These are phyloP conservation scores for Drosophila mojavensis DNA, from an alignment of 1,140 invertebrate species.

Conservation along the genomic window DNA sequence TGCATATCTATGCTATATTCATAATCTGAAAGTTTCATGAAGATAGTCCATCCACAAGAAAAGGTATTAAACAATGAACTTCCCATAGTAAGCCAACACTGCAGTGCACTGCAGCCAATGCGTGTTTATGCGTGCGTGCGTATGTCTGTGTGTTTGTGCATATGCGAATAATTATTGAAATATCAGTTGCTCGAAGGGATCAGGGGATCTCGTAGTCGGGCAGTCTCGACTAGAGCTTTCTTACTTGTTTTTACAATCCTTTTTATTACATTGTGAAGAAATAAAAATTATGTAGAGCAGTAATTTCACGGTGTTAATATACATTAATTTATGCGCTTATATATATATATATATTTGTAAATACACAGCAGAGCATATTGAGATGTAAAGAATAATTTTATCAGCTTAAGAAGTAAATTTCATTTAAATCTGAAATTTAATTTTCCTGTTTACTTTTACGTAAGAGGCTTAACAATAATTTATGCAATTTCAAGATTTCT, in stretches of 20 bases:
- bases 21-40: too few relatives aligned
- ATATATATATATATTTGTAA: not conserved
- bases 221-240: too few relatives aligned
- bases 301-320: slow-evolving; percentile 10
- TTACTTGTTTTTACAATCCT: slow-evolving; percentile 17
- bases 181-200: too few relatives aligned
- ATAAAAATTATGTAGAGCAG: slow-evolving; percentile 26
- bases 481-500: not conserved
- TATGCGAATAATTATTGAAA: too few relatives aligned
- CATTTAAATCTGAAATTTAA: not conserved
- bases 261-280: slow-evolving; percentile 9
- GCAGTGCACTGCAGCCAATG: too few relatives aligned
- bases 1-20: too few relatives aligned
- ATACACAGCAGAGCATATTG: not conserved
- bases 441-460: not conserved
- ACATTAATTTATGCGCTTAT: slow-evolving; percentile 4
- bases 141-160: too few relatives aligned
- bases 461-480: not conserved
- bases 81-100: too few relatives aligned
- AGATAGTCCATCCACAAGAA: too few relatives aligned
- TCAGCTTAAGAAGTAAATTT: not conserved
- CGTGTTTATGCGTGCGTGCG: too few relatives aligned
- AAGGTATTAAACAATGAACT: too few relatives aligned
- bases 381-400: not conserved
- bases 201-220: too few relatives aligned